Evolutionary conservation across 2,888 invertebrate genomes (phyloP).

Genomic region (Mechanitis messenoides): DNA sequence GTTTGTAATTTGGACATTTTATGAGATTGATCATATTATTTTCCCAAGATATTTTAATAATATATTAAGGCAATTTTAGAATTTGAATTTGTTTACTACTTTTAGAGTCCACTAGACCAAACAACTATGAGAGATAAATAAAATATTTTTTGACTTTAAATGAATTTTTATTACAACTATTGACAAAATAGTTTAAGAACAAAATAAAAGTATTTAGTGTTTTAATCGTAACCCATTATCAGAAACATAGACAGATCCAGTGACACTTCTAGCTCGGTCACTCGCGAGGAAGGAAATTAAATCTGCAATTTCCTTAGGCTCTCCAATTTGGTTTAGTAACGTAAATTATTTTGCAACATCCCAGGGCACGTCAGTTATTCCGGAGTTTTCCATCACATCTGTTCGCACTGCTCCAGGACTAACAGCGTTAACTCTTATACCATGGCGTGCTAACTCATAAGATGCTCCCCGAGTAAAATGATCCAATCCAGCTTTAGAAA

Average conservation of each 20-base stretch:
- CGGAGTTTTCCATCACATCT: constrained; percentile 53
- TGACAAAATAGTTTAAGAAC: no score
- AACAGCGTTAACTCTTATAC: constrained; percentile 79
- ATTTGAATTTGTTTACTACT: no score
- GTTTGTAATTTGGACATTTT: no score
- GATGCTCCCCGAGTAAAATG: constrained; percentile 40
- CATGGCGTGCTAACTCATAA: constrained; percentile 82
- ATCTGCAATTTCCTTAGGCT: constrained; percentile 36
- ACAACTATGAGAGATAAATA: no score
- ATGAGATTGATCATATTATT: no score
- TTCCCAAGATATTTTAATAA: no score
- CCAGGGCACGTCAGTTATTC: constrained; percentile 3
- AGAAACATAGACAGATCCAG: constrained; percentile 34
- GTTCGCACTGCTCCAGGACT: constrained; percentile 51
- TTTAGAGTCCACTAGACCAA: no score
- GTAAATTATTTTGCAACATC: constrained; percentile 13
- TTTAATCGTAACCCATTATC: constrained; percentile 27
- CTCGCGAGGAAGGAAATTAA: constrained; percentile 38
- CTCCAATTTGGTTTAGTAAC: constrained; percentile 29
- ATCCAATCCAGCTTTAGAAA: constrained; percentile 41
- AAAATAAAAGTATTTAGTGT: no score
- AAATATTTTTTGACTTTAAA: no score
- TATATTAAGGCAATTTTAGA: no score
- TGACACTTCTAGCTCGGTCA: constrained; percentile 40
- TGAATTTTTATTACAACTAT: no score